phyloP scores from a whole-genome alignment of 2,888 invertebrate genomes.

The Zelleria hepariella region DNA sequence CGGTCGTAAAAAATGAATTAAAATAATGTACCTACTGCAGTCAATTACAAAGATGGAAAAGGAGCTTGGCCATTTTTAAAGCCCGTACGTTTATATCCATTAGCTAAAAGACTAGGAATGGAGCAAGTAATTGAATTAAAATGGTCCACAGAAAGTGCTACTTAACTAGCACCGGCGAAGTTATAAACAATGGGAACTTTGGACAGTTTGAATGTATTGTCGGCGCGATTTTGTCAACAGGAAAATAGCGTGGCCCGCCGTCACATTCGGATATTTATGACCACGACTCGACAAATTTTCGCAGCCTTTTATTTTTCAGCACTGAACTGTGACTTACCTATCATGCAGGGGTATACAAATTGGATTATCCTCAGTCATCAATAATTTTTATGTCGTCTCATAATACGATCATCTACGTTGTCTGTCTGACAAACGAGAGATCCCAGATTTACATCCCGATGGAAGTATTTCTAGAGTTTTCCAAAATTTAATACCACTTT shows the following conservation, averaged over 20 bases:
- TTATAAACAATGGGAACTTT: constrained; percentile 62
- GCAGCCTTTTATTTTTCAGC: constrained; percentile 55
- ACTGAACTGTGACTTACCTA: constrained; percentile 28
- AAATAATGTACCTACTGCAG: neutral
- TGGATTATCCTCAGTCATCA: neutral
- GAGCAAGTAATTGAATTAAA: constrained; percentile 37
- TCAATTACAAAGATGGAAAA: neutral
- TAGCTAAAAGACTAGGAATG: constrained; percentile 7
- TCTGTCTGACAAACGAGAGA: too few species aligned
- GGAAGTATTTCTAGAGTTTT: too few species aligned
- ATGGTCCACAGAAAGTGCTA: constrained; percentile 30
- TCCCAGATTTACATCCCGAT: too few species aligned
- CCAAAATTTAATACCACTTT: too few species aligned
- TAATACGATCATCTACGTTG: too few species aligned
- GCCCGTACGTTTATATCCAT: constrained; percentile 1
- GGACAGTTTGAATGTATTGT: constrained; percentile 63
- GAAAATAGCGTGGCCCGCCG: constrained; percentile 64
- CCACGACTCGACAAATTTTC: constrained; percentile 54
- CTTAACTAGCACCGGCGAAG: constrained; percentile 38
- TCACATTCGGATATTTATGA: constrained; percentile 61
- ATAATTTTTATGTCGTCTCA: neutral
- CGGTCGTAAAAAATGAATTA: neutral
- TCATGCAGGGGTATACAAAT: too few species aligned
- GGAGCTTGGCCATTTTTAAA: neutral
- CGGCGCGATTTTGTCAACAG: constrained; percentile 67